Evolutionary conservation across 1,140 invertebrate genomes (phyloP).

Genomic region (Temnothorax curvispinosus): DNA sequence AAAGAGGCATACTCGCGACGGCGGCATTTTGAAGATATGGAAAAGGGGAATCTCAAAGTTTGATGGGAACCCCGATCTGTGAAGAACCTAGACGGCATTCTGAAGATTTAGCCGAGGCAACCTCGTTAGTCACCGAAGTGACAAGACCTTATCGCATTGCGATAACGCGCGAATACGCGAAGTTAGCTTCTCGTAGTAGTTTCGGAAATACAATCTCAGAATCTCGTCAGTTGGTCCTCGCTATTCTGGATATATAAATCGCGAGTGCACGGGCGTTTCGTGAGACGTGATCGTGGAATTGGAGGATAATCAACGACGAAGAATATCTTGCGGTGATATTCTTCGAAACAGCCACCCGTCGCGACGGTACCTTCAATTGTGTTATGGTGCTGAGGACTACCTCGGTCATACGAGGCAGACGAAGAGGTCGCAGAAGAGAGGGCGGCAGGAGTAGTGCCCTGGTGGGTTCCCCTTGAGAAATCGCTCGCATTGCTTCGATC

Average conservation of each 20-base stretch:
- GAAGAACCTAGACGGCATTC: neutral
- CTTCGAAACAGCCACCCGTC: neutral
- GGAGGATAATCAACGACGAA: neutral
- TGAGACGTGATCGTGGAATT: constrained; percentile 5
- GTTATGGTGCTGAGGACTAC: constrained; percentile 71
- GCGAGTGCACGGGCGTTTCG: constrained; percentile 1
- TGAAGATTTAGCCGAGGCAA: neutral
- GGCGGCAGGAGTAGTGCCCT: neutral
- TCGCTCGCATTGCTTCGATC: constrained; percentile 18
- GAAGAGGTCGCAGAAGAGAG: constrained; percentile 65
- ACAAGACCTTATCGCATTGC: neutral
- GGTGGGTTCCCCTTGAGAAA: constrained; percentile 10
- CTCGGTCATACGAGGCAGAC: constrained; percentile 55
- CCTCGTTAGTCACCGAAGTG: constrained; percentile 8
- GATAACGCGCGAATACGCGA: neutral
- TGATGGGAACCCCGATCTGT: neutral
- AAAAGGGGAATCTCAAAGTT: neutral
- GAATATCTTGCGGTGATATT: constrained; percentile 14
- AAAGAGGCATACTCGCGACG: neutral
- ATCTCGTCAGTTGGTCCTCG: neutral
- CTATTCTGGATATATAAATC: neutral
- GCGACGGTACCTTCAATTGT: constrained; percentile 47
- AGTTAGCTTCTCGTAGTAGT: neutral
- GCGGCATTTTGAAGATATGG: neutral
- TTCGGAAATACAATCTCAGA: neutral